Conservation (phyloP, 2,888 invertebrate genomes). For the Crossocerus cetratus region DNA sequence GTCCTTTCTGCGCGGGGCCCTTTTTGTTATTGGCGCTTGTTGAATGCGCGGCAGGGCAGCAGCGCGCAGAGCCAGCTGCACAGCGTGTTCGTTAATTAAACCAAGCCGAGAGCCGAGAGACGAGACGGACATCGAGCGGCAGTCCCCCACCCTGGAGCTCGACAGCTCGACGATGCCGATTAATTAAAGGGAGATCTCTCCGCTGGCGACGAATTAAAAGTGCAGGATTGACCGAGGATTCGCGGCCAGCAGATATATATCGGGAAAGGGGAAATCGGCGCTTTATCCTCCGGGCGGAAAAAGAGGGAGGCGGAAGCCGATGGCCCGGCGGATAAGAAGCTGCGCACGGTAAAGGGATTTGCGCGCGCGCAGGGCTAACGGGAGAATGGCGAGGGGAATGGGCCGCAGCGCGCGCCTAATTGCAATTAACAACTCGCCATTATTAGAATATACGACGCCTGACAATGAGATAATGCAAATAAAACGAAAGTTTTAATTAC, state of each 20-base stretch:
- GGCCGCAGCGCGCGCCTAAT: constrained; percentile 66
- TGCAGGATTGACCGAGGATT: constrained; percentile 21
- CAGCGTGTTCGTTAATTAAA: too few relatives aligned
- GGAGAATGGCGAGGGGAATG: too few relatives aligned
- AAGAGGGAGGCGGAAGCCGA: constrained; percentile 18
- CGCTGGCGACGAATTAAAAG: constrained; percentile 17
- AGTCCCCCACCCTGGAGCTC: not conserved
- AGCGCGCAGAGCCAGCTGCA: too few relatives aligned
- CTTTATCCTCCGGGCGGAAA: constrained; percentile 28
- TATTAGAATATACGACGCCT: constrained; percentile 76
- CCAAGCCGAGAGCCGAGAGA: too few relatives aligned
- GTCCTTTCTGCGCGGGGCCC: too few relatives aligned
- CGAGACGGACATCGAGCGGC: too few relatives aligned
- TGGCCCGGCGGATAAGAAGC: constrained; percentile 44
- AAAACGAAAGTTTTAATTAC: constrained; percentile 77
- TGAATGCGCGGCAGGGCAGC: too few relatives aligned
- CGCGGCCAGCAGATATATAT: constrained; percentile 8
- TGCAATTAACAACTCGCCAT: constrained; percentile 76
- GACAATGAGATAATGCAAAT: constrained; percentile 77
- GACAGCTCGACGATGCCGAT: constrained; percentile 12
- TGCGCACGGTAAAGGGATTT: not conserved
- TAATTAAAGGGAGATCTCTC: constrained; percentile 39
- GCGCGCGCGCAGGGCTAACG: too few relatives aligned
- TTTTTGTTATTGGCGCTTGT: too few relatives aligned
- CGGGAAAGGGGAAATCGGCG: constrained; percentile 17